Base-by-base conservation (phyloP, 2,113 vertebrate genomes). In the human region DNA sequence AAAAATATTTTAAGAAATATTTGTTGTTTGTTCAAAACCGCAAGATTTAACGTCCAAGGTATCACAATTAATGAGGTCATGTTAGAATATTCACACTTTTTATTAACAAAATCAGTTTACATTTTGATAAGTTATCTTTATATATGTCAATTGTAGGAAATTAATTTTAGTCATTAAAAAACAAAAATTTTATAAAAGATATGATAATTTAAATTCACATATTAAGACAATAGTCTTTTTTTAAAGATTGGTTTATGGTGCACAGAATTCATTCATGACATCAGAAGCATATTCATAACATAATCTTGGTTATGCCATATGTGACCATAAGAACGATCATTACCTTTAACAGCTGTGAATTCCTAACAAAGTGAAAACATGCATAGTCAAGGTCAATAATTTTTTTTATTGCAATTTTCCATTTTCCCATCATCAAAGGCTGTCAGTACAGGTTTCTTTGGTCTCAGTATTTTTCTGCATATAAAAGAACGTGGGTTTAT, bases 71-170 rank as follows among this genome's bases (percentile, higher is more conserved):
- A 59, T 75, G 20, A 75, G 23, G 82, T 95, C 3, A 17, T 84
- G 18, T 84, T 18, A 78, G 45, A 96, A 81, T 52, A 27, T 0
- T 92, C 61, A 85, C 16, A 35, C n/a, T 93, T 27, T 14, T 10
- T 95, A 72, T 18, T 81, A 97, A 93, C 48, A 87, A 95, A 80
- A 84, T 25, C 95, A 0, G 27, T 75, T 81, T 96, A 48, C 23
- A 75, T 40, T 93, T 96, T 40, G 1, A 40, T 95, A 35, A 95
- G 68, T 93, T 82, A 66, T 52, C 80, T 88, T 80, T 27, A 5
- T 90, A 3, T 73, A 32, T 5, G 16, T 16, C 81, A 4, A 4
- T 10, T 14, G n/a, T 45, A 66, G 57, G 13, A 23, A 30, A 90
- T 10, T 83, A 78, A 30, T 66, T 94, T 23, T 48, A 78, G 52